Evolutionary conservation across 92 coral and sea anemone genomes (phyloP).

Genomic region (Micromussa lordhowensis): DNA sequence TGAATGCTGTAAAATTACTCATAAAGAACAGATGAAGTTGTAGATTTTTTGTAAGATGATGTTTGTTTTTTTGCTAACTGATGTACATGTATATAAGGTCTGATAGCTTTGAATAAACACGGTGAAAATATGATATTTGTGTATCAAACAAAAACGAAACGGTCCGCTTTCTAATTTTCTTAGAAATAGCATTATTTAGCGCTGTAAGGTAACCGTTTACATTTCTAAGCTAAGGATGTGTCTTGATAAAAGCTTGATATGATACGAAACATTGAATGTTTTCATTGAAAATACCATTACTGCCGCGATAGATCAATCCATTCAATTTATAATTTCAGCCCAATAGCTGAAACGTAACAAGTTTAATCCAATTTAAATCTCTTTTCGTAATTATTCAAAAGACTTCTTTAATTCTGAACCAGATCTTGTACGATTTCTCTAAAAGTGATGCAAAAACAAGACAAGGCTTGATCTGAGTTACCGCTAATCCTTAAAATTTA

Average conservation of each 20-base stretch:
- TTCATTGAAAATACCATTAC: neutral
- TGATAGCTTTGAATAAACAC: conserved; percentile 15
- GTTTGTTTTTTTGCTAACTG: neutral
- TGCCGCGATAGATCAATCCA: neutral
- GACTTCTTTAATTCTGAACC: neutral
- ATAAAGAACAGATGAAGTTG: neutral
- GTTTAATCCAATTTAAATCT: neutral
- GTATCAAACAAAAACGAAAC: neutral
- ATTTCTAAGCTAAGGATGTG: too few relatives aligned
- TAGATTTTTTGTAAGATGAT: conserved; percentile 16
- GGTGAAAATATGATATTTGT: neutral
- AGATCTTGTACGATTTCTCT: neutral
- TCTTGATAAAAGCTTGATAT: too few relatives aligned
- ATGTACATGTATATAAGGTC: conserved; percentile 11
- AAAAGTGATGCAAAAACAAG: neutral
- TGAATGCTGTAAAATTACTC: neutral
- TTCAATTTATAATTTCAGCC: neutral
- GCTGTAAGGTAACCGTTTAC: too few relatives aligned
- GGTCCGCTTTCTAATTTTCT: neutral
- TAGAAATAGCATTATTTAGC: too few relatives aligned
- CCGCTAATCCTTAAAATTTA: neutral
- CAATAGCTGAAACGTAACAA: neutral
- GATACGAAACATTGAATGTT: neutral
- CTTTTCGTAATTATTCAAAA: neutral
- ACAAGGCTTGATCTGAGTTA: neutral